phyloP scores from a whole-genome alignment of 2,113 vertebrate species.

The Antidorcas marsupialis region DNA sequence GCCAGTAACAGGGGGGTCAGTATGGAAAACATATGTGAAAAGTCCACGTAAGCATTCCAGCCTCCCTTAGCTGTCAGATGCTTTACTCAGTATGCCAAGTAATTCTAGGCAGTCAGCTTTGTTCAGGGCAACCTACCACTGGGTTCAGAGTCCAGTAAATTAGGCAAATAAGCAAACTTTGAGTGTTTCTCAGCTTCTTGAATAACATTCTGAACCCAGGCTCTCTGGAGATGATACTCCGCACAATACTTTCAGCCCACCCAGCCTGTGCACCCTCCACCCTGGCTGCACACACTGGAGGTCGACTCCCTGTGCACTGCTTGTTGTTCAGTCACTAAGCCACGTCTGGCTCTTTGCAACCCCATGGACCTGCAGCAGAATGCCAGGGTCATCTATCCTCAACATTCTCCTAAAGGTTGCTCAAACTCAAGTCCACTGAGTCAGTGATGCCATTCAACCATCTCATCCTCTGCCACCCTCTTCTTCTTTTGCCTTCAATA shows the following conservation, averaged over 20 bases:
- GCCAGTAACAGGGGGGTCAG: too few relatives aligned
- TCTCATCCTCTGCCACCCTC: background rate
- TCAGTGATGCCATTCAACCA: background rate
- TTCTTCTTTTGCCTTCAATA: background rate
- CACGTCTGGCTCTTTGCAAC: background rate
- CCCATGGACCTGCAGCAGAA: background rate
- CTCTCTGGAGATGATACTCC: background rate
- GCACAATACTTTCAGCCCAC: background rate
- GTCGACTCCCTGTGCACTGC: too few relatives aligned
- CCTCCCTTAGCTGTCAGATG: background rate
- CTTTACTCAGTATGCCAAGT: background rate
- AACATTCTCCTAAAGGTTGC: background rate
- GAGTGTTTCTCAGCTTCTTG: background rate
- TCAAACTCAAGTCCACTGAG: background rate
- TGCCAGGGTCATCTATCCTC: background rate
- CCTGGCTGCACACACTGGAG: background rate
- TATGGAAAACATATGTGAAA: background rate
- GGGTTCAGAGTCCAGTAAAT: background rate
- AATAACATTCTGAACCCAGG: background rate
- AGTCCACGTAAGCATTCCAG: background rate
- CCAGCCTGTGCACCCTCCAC: too few relatives aligned
- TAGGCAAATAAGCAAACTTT: background rate
- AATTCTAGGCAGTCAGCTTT: background rate
- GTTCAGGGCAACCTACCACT: background rate
- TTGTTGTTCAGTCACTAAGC: background rate